Evolutionary conservation across 2,113 vertebrate genomes (phyloP), one percentile per base, ranked within the genome.

Genomic region (Lethenteron camtschaticum): DNA sequence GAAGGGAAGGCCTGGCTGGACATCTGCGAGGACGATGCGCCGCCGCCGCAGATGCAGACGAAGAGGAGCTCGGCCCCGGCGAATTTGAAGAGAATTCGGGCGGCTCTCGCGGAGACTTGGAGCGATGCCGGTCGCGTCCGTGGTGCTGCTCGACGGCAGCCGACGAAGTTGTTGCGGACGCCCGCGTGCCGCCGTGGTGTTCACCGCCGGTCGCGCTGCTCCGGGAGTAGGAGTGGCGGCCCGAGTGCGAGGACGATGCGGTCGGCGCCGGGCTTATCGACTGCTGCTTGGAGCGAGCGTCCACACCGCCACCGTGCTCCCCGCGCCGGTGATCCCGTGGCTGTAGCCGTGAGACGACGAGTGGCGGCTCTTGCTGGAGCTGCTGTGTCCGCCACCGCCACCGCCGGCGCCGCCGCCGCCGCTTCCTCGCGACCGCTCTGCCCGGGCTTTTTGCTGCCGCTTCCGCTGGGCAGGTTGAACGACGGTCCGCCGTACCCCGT

Each of bases 51-150:
- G 0, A 87, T 84, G 76, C 87, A 88, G 68, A 90, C 83, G 8
- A 88, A 85, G 9, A 90, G 95, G 70, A 90, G 91, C 2, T 90
- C 96, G 81, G 95, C 92, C 90, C 94, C 95, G 77, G 78, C 95
- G 78, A 87, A 83, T 73, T 96, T 90, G 18, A 87, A 75, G 73
- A n/a, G 24, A 66, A 66, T 16, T 66, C 24, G 24, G n/a, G n/a
- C 24, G 63, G 9, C n/a, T 99, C 94, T 57, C 89, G 82, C 10
- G 94, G 94, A 1, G 94, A 99, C 73, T 94, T 99, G 70, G 90
- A 85, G 66, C 89, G 87, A 70, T 84, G 86, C n/a, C 90, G 90
- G 58, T 97, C 89, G 74, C 94, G 95, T 78, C 80, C 77, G 76
- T 92, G 89, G 74, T 89, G 90, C 74, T 97, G 63, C n/a, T 66